phyloP scores from a whole-genome alignment of 2,797 vertebrate genomes.

The Gymnopithys bicolor region DNA sequence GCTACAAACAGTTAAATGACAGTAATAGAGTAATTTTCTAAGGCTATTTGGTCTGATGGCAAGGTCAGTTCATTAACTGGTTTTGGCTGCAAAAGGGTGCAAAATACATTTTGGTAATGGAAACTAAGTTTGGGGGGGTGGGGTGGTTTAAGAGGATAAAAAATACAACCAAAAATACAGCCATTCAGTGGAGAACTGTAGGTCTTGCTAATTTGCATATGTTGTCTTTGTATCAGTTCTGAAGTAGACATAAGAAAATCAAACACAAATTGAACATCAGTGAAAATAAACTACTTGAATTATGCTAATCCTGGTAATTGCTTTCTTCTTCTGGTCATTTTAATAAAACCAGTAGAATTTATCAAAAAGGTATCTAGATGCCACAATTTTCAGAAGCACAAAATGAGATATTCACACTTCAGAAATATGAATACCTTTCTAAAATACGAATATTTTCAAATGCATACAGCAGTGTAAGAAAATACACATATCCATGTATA shows the following conservation, averaged over 20 bases:
- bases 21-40: slow-evolving; percentile 70
- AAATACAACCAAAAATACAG: slow-evolving; percentile 34
- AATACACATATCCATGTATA: not conserved
- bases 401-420: not conserved
- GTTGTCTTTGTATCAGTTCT: not conserved
- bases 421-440: not conserved
- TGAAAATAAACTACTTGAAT: slow-evolving; percentile 35
- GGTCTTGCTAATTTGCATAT: not conserved
- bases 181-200: not conserved
- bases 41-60: slow-evolving; percentile 57
- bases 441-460: not conserved
- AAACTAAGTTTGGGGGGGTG: not conserved
- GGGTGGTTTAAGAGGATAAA: not conserved
- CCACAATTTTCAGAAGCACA: not conserved
- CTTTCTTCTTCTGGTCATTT: slow-evolving; percentile 7
- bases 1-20: slow-evolving; percentile 72
- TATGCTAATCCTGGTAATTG: not conserved
- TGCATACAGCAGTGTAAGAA: not conserved
- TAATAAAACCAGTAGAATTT: not conserved
- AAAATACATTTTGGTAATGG: slow-evolving; percentile 43
- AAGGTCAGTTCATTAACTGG: slow-evolving; percentile 62
- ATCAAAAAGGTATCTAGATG: not conserved
- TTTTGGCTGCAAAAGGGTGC: slow-evolving; percentile 29
- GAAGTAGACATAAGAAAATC: not conserved
- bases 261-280: not conserved